Conservation (phyloP, 2,888 invertebrate species). For the Choristoneura rosaceana region DNA sequence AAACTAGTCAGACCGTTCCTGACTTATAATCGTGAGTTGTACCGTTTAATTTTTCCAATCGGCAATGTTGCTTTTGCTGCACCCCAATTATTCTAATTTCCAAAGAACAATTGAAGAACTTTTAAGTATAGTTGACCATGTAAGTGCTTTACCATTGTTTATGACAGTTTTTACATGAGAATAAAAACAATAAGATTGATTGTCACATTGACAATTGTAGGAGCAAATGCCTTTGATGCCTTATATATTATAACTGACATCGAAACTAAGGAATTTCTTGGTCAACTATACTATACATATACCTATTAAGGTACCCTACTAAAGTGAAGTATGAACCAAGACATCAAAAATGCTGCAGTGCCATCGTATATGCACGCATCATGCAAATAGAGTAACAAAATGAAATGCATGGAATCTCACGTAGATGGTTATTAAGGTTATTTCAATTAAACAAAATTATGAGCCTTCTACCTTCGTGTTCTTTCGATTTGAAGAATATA, state of each 20-base stretch:
- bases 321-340: conserved; percentile 22
- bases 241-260: background rate
- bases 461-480: background rate
- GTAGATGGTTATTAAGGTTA: background rate
- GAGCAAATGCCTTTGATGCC: too few species aligned
- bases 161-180: too few species aligned
- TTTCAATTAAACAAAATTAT: background rate
- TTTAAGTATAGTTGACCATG: background rate
- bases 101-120: conserved; percentile 1
- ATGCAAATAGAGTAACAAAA: conserved; percentile 21
- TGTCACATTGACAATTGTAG: too few species aligned
- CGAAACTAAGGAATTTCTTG: too few species aligned
- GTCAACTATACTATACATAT: too few species aligned
- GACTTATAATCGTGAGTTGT: too few species aligned
- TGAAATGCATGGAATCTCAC: background rate
- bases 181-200: too few species aligned
- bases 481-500: background rate
- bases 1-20: too few species aligned
- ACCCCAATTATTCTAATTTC: background rate
- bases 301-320: too few species aligned
- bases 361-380: conserved; percentile 11
- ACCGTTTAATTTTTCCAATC: too few species aligned
- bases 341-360: conserved; percentile 26
- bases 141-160: too few species aligned
- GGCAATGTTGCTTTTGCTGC: background rate